Percentiles rank a stretch among this genome's conserved stretches.
Evolutionary conservation across 2,113 vertebrate genomes (phyloP).

Genomic region (Eolophus roseicapilla): DNA sequence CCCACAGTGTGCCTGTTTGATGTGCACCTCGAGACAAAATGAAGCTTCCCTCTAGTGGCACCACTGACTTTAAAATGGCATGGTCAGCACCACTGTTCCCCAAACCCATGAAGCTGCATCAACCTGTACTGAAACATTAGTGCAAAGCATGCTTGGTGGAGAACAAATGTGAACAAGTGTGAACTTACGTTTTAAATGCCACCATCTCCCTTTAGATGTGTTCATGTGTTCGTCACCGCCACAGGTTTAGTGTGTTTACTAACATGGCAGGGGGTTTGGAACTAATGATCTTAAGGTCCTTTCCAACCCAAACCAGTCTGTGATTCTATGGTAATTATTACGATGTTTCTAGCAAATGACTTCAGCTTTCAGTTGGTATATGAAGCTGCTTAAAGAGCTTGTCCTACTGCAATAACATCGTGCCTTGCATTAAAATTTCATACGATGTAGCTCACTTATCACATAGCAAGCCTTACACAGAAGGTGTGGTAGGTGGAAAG

Average conservation of each 20-base stretch:
- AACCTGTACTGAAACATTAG: not conserved
- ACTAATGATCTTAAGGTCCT: not conserved
- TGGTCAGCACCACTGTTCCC: not conserved
- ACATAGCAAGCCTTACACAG: not conserved
- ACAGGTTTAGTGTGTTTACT: not conserved
- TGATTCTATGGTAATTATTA: not conserved
- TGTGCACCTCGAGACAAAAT: not conserved
- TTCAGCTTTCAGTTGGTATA: not conserved
- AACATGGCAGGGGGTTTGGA: not conserved
- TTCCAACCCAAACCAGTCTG: not conserved
- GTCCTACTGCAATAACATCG: not conserved
- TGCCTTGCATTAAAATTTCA: not conserved
- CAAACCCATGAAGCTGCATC: not conserved
- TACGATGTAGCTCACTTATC: not conserved
- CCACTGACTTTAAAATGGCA: not conserved
- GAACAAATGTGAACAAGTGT: not conserved
- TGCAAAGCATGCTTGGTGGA: not conserved
- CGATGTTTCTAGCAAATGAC: not conserved
- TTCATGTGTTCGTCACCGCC: accelerated
- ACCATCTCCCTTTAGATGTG: not conserved
- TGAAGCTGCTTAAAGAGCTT: not conserved
- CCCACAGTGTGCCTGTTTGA: not conserved
- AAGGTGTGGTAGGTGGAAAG: not conserved
- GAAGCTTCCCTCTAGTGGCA: not conserved
- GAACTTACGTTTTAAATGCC: not conserved